A percentile compares a stretch with the other conserved stretches of the same genome.
These are phyloP conservation scores for Struthio camelus DNA, from an alignment of 2,113 vertebrate genomes.

Conservation along the genomic window DNA sequence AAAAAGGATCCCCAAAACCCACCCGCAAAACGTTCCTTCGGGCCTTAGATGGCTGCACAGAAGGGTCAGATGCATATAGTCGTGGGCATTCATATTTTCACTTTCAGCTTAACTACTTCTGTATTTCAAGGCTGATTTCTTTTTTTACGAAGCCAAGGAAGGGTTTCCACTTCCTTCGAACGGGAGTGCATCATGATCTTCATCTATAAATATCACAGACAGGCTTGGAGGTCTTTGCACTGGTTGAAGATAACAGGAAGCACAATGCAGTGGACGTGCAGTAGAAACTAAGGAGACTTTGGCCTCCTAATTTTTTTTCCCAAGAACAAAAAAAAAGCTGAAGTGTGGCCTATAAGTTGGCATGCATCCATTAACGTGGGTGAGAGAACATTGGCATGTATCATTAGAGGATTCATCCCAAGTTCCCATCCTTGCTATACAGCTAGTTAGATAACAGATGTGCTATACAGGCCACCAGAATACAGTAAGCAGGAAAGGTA, in stretches of 20 bases:
- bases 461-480: not conserved
- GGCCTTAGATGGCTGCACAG: not conserved
- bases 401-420: not conserved
- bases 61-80: not conserved
- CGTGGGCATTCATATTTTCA: not conserved
- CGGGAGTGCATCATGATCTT: not conserved
- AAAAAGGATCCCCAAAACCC: accelerated
- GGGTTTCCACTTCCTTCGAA: not conserved
- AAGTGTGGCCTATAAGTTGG: not conserved
- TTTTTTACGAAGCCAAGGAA: not conserved
- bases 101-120: not conserved
- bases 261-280: accelerated
- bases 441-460: not conserved
- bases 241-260: not conserved
- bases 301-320: not conserved
- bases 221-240: accelerated
- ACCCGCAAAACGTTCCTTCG: not conserved
- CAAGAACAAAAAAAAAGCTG: not conserved
- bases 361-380: not conserved
- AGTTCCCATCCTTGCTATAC: not conserved
- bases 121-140: not conserved
- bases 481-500: not conserved
- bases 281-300: not conserved
- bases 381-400: accelerated
- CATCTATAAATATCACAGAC: not conserved